Percentiles rank a stretch among this genome's conserved stretches.
These are phyloP conservation scores for Cerceris ruficornis DNA, from an alignment of 2,888 invertebrate species.

Conservation along the genomic window DNA sequence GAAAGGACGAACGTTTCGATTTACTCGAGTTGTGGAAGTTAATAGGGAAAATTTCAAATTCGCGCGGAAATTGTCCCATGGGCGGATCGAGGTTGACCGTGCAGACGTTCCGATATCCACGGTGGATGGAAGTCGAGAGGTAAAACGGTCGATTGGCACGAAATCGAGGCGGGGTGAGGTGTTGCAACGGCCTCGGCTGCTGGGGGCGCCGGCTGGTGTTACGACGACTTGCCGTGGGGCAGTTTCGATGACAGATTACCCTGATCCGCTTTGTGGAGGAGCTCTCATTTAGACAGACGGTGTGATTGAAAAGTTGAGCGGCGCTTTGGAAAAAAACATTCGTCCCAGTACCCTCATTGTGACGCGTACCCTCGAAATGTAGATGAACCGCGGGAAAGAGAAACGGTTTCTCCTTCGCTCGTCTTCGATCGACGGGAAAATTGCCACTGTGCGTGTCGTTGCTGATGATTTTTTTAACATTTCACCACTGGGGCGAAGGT, in stretches of 20 bases:
- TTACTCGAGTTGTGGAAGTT: too few species aligned
- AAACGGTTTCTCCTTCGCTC: not conserved
- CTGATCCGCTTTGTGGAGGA: conserved; percentile 80
- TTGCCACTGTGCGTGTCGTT: too few species aligned
- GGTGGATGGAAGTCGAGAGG: conserved; percentile 29
- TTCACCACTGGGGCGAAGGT: too few species aligned
- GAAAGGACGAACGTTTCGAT: too few species aligned
- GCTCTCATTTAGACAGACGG: conserved; percentile 80
- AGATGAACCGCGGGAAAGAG: conserved; percentile 17
- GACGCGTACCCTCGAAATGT: conserved; percentile 13
- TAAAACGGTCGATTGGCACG: conserved; percentile 40
- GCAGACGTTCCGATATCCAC: not conserved
- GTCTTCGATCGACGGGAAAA: not conserved
- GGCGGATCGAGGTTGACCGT: not conserved
- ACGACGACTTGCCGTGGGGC: conserved; percentile 72
- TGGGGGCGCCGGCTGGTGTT: conserved; percentile 77
- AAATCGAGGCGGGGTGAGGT: conserved; percentile 66
- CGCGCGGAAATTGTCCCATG: too few species aligned
- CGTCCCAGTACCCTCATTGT: conserved; percentile 48
- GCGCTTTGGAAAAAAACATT: conserved; percentile 67
- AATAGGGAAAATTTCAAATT: too few species aligned
- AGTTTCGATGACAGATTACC: conserved; percentile 81
- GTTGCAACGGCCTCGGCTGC: conserved; percentile 72
- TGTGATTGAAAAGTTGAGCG: conserved; percentile 80
- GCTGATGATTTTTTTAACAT: too few species aligned